Evolutionary conservation across 2,113 vertebrate species (phyloP).

Genomic region (Gymnogyps californianus): DNA sequence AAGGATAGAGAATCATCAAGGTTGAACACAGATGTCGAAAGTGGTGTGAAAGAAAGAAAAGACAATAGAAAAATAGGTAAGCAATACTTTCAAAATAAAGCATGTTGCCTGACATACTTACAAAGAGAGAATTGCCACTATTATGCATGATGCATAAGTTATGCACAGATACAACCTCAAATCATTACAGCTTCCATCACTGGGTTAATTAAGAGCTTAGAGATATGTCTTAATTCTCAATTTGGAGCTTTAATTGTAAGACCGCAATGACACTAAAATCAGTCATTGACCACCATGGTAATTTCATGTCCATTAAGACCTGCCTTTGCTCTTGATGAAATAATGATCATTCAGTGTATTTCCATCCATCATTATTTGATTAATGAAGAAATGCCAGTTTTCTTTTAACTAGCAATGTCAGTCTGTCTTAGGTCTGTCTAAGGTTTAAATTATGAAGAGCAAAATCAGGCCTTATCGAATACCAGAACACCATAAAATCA

Average conservation of each 20-base stretch:
- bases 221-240: conserved; percentile 8
- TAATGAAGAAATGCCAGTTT: conserved; percentile 24
- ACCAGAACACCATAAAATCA: not conserved
- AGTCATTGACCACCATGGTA: conserved; percentile 20
- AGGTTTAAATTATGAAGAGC: conserved; percentile 7
- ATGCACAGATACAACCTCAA: not conserved
- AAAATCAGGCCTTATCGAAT: not conserved
- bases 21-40: not conserved
- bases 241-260: conserved; percentile 45
- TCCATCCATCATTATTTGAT: conserved; percentile 21
- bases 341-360: not conserved
- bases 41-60: not conserved
- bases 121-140: not conserved
- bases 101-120: not conserved
- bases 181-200: not conserved
- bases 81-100: not conserved
- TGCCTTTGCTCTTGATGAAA: conserved; percentile 28
- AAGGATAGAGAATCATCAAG: not conserved
- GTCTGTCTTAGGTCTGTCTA: not conserved
- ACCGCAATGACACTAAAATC: conserved; percentile 29
- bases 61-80: not conserved
- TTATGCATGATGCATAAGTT: not conserved
- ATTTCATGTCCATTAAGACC: conserved; percentile 16
- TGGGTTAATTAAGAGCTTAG: conserved; percentile 7
- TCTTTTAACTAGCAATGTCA: not conserved